A percentile compares a stretch with the other conserved stretches of the same genome.
Evolutionary conservation across 2,797 vertebrate genomes (phyloP).

Genomic region (Gila robusta): DNA sequence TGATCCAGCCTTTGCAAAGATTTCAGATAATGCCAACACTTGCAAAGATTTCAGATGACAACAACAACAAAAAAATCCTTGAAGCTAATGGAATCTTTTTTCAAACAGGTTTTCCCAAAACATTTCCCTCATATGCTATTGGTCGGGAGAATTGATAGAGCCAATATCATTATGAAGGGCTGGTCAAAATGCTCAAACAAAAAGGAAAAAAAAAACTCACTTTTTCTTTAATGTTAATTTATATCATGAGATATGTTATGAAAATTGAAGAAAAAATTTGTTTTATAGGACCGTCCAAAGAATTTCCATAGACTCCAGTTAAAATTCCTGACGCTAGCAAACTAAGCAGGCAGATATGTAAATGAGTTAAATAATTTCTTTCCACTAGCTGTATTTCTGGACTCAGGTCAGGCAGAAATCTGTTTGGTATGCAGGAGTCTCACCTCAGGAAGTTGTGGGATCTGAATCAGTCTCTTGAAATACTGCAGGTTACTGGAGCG

Average conservation of each 20-base stretch:
- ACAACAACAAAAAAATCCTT: background rate
- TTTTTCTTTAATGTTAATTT: background rate
- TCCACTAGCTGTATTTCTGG: slow-evolving; percentile 21
- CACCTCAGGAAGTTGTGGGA: slow-evolving; percentile 97
- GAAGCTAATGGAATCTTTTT: background rate
- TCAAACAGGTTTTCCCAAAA: background rate
- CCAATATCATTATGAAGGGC: background rate
- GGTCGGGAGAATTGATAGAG: background rate
- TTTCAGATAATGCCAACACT: background rate
- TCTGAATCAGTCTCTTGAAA: slow-evolving; percentile 98
- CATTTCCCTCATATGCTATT: background rate
- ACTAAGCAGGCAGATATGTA: slow-evolving; percentile 11
- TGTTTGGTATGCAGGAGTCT: slow-evolving; percentile 62
- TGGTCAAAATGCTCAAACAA: background rate
- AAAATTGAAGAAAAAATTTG: background rate
- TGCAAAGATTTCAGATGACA: background rate
- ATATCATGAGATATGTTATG: background rate
- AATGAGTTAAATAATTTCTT: slow-evolving; percentile 34
- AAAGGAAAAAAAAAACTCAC: background rate
- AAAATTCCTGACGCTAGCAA: background rate
- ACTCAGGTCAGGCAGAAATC: slow-evolving; percentile 28
- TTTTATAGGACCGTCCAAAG: background rate
- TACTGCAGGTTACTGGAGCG: slow-evolving; percentile 99
- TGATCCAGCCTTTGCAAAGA: background rate
- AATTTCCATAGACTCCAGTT: background rate